Conservation (phyloP, 1,140 invertebrate species). For the Drosophila equinoxialis region DNA sequence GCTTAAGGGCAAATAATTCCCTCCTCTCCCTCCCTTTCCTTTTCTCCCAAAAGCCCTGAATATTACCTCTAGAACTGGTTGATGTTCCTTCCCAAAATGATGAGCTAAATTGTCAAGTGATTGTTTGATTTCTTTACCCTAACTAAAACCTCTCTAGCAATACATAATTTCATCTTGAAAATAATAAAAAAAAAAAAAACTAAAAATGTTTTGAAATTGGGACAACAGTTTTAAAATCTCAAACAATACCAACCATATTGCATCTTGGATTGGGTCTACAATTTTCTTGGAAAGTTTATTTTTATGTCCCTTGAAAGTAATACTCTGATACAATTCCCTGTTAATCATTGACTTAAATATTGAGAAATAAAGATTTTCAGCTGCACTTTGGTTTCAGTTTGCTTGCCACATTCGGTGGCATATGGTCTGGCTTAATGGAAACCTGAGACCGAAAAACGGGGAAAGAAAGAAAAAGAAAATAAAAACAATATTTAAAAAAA, state of each 20-base stretch:
- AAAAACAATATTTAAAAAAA: constrained; percentile 44
- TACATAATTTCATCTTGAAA: background rate
- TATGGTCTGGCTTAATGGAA: constrained; percentile 59
- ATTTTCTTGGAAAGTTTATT: background rate
- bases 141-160: no score
- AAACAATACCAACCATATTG: no score
- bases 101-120: no score
- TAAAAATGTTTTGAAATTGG: background rate
- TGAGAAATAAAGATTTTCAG: background rate
- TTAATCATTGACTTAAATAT: background rate
- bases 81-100: no score
- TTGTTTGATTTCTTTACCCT: no score
- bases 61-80: no score
- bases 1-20: background rate
- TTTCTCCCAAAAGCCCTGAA: no score
- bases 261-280: background rate
- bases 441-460: constrained; percentile 53
- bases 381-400: constrained; percentile 28
- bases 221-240: no score
- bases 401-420: constrained; percentile 35
- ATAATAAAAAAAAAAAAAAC: no score
- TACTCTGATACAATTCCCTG: background rate
- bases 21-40: no score
- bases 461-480: constrained; percentile 6
- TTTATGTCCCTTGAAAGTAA: background rate